A percentile compares a stretch with the other conserved stretches of the same genome.
These are phyloP conservation scores for Electrophaes corylata DNA, from an alignment of 2,888 invertebrate species.

Conservation along the genomic window DNA sequence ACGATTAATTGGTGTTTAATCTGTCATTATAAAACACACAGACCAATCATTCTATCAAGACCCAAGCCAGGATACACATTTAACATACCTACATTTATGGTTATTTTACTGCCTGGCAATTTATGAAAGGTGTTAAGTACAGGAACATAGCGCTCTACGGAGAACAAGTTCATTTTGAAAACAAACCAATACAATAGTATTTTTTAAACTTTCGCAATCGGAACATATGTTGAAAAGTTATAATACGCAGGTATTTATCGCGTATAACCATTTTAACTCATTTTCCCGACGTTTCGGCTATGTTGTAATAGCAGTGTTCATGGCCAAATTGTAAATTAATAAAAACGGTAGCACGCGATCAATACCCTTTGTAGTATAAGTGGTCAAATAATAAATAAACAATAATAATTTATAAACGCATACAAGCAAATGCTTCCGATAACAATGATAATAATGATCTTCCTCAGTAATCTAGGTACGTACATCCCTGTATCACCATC, in stretches of 20 bases:
- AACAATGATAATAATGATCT: too few species aligned
- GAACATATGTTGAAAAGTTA: too few species aligned
- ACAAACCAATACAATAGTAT: neutral
- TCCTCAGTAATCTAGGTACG: neutral
- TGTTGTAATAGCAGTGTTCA: too few species aligned
- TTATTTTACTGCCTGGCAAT: neutral
- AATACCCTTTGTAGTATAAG: too few species aligned
- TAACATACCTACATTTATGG: neutral
- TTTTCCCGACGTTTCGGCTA: too few species aligned
- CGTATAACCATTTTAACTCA: too few species aligned
- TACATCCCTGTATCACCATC: too few species aligned
- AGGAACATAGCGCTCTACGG: neutral
- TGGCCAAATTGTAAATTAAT: too few species aligned
- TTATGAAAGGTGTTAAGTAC: neutral
- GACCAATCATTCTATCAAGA: constrained; percentile 22
- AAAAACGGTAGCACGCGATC: too few species aligned
- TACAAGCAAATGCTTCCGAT: neutral
- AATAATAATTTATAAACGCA: too few species aligned
- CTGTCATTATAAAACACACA: constrained; percentile 29
- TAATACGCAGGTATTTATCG: too few species aligned
- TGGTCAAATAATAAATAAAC: neutral
- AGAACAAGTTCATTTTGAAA: neutral
- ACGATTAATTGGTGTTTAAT: constrained; percentile 26
- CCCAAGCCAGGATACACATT: constrained; percentile 12
- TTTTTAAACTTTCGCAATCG: too few species aligned